Conservation (phyloP, 2,797 vertebrate genomes). For the Emys orbicularis region DNA sequence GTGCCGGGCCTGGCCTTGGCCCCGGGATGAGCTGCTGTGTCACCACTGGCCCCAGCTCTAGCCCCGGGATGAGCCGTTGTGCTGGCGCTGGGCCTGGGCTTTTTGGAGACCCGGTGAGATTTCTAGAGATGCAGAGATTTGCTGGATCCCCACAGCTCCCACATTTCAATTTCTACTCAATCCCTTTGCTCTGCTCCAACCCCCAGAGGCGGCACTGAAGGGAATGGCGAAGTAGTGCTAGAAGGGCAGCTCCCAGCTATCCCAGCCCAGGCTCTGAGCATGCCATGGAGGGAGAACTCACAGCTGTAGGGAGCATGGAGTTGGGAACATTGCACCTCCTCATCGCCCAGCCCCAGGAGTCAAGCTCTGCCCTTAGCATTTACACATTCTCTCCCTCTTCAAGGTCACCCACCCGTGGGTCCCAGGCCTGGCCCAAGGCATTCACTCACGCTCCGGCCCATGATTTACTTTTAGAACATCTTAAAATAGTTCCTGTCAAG, state of each 20-base stretch:
- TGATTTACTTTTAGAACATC: constrained; percentile 34
- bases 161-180: not conserved
- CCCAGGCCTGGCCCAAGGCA: constrained; percentile 55
- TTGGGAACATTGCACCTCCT: not conserved
- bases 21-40: too few species aligned
- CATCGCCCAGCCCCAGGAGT: not conserved
- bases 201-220: not conserved
- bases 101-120: constrained; percentile 42
- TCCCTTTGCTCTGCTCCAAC: accelerated
- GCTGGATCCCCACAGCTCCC: constrained; percentile 5
- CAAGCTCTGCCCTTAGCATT: constrained; percentile 37
- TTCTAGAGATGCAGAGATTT: constrained; percentile 43
- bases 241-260: accelerated
- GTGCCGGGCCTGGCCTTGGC: too few species aligned
- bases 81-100: not conserved
- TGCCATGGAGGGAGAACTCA: not conserved
- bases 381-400: not conserved
- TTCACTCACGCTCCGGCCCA: constrained; percentile 50
- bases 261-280: not conserved
- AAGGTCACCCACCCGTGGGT: constrained; percentile 44
- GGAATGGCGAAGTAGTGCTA: accelerated
- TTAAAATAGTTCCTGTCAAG: constrained; percentile 65
- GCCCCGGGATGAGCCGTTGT: not conserved
- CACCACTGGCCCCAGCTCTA: not conserved
- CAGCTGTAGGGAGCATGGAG: accelerated